These are phyloP conservation scores for Dissostichus mawsoni DNA, from an alignment of 2,113 vertebrate genomes.

Conservation along the genomic window DNA sequence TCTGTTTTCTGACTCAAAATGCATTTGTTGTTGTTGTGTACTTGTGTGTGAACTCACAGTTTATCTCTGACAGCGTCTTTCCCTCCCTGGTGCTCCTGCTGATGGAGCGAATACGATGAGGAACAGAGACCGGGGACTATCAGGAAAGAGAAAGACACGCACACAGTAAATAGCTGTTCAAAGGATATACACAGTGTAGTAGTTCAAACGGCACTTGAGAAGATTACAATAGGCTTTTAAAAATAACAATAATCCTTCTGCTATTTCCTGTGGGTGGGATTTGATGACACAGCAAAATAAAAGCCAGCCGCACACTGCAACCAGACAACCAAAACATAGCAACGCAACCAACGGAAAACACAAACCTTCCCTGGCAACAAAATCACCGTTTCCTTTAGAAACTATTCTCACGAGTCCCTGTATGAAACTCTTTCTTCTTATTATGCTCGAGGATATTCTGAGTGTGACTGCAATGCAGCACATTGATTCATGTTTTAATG, in stretches of 20 bases:
- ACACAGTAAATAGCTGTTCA: conserved; percentile 40
- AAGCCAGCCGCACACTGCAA: conserved; percentile 45
- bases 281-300: conserved; percentile 67
- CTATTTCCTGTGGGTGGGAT: conserved; percentile 59
- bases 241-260: conserved; percentile 27
- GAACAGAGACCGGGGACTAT: conserved; percentile 93
- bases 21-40: not conserved
- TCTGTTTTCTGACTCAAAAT: not conserved
- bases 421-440: not conserved
- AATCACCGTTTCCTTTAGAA: not conserved
- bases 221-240: conserved; percentile 29
- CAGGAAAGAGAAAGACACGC: conserved; percentile 48
- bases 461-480: not conserved
- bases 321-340: conserved; percentile 53
- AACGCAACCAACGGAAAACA: conserved; percentile 48
- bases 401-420: not conserved
- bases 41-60: conserved; percentile 87
- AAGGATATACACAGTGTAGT: conserved; percentile 12
- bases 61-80: conserved; percentile 97
- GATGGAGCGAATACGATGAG: conserved; percentile 96
- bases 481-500: not conserved
- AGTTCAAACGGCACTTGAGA: conserved; percentile 15
- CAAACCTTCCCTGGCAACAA: conserved; percentile 20
- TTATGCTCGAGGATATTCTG: not conserved
- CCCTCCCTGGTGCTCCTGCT: conserved; percentile 96